phyloP scores from a whole-genome alignment of 2,113 vertebrate genomes.

The Gorsachius goisagi region DNA sequence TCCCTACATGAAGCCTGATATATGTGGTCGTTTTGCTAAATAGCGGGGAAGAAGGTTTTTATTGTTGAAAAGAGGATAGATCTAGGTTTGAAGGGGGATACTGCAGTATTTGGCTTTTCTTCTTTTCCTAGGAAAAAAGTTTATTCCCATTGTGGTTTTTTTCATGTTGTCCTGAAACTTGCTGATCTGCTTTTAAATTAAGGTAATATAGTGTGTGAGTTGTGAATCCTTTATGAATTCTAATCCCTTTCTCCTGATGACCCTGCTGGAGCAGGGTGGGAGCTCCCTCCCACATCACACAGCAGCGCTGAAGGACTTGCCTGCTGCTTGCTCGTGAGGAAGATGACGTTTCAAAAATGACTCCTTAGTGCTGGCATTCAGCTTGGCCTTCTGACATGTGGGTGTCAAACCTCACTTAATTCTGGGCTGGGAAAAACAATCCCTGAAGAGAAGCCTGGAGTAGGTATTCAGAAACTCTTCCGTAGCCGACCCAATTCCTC shows the following conservation, averaged over 20 bases:
- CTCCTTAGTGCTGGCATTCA: not conserved
- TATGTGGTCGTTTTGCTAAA: not conserved
- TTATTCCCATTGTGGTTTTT: not conserved
- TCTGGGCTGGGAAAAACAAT: not conserved
- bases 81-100: not conserved
- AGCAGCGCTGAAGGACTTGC: not conserved
- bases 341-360: not conserved
- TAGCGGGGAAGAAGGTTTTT: not conserved
- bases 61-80: not conserved
- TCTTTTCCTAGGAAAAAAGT: not conserved
- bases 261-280: not conserved
- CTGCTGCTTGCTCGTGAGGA: not conserved
- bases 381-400: not conserved
- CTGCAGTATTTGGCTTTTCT: not conserved
- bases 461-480: not conserved
- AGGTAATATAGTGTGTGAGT: not conserved
- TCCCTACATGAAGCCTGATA: not conserved
- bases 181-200: not conserved
- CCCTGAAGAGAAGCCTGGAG: not conserved
- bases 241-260: not conserved
- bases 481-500: not conserved
- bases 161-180: not conserved
- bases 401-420: not conserved
- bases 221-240: not conserved
- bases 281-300: rapidly evolving